phyloP scores from a whole-genome alignment of 2,888 invertebrate genomes.

The Clitarchus hookeri region DNA sequence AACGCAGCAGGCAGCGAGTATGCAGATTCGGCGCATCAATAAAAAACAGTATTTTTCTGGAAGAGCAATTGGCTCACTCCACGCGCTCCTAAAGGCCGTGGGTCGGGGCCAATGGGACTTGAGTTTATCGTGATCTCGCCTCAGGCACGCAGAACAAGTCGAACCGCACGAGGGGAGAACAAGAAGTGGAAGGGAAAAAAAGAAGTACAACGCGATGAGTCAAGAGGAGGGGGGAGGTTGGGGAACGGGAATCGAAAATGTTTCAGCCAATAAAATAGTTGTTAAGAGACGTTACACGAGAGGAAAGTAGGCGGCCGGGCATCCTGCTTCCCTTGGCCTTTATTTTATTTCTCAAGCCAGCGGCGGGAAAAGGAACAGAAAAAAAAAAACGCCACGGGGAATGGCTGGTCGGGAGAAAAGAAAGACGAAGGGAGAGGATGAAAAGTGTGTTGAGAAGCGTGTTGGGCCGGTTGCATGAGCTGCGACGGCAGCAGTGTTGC shows the following conservation, averaged over 20 bases:
- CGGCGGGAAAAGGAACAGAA: neutral
- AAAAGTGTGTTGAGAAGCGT: neutral
- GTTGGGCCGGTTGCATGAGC: neutral
- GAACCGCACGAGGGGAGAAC: conserved; percentile 29
- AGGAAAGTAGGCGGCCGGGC: neutral
- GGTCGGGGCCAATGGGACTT: no score
- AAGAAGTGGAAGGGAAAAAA: conserved; percentile 37
- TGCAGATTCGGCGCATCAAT: no score
- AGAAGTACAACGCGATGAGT: conserved; percentile 26
- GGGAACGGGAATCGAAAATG: conserved; percentile 41
- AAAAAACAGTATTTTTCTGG: no score
- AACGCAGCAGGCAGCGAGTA: no score
- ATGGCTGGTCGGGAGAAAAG: neutral
- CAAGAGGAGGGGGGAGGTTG: conserved; percentile 36
- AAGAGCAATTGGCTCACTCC: no score
- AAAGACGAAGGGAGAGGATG: neutral
- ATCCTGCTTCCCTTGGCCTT: neutral
- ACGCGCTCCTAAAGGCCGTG: no score
- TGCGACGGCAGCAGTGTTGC: neutral
- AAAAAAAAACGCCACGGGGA: neutral
- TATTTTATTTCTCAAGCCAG: neutral
- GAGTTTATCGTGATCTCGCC: no score
- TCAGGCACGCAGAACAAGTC: neutral
- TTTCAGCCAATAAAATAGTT: neutral
- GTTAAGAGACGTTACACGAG: neutral